Evolutionary conservation across 2,113 vertebrate genomes (phyloP), one percentile per base, ranked within the genome.

Genomic region (Melanerpes formicivorus): DNA sequence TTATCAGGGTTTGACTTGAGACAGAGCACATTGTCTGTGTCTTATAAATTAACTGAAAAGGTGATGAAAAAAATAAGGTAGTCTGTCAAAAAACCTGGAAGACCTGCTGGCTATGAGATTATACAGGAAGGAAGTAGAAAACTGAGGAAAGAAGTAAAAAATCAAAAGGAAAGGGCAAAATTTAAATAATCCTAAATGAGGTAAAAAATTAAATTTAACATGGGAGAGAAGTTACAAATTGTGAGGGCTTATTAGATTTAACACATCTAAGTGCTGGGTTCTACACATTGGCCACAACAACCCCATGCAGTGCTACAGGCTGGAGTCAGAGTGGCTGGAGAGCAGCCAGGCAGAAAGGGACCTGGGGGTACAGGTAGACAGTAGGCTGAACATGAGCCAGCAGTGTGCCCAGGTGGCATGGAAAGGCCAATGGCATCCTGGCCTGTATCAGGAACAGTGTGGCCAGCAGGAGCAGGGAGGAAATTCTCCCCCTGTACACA

Each of bases 1-100:
- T 77, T 87, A 72, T 62, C 37, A 85, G 75, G 64, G 52, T 93
- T 89, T 87, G 67, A 60, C 71, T 89, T 60, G 67, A 80, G 75
- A 67, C 46, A 62, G 26, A 69, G 12, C 11, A 87, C 16, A 8
- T 4, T 19, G 14, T 77, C 10, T 32, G 23, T 83, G 18, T 66
- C n/a, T 63, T 44, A 54, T 3, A 72, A 56, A 18, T 71, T 8
- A 69, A 73, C 29, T 79, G 71, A 81, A 90, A 73, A 5, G 1
- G 8, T 62, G 18, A 59, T 71, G 15, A 60, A 18, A 86, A 93
- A 77, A 50, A 23, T 29, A 67, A 58, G 10, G 40, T 18, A 46
- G 21, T 52, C 91, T 42, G 74, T 70, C 32, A 87, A 15, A 83
- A 59, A 81, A 10, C 26, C 18, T 18, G 18, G 29, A 65, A 83